Base-by-base conservation (phyloP, 2,888 invertebrate species). In the Sphaerophoria taeniata region DNA sequence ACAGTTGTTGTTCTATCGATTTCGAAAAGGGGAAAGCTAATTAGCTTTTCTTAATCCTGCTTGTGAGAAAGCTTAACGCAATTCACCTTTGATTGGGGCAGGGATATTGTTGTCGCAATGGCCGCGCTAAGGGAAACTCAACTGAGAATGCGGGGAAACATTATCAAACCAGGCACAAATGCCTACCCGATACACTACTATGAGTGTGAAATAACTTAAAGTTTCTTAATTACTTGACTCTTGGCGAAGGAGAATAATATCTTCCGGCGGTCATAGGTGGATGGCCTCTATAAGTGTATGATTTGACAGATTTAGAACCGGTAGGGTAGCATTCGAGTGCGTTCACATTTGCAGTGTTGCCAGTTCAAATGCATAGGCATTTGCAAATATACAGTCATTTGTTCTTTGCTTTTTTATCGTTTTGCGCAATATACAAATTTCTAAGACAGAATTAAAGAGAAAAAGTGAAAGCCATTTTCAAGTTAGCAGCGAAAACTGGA, bases 261-360 rank as follows among this genome's bases (percentile, higher is more conserved):
- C 43, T 60, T 74, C 58, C 75, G 80, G 75, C 84, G 80, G 84
- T 80, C 84, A 84, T 76, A 84, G 84, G 84, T 84, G 80, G 72
- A 80, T 80, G 84, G 80, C 80, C 84, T 84, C 67, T 80, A 67
- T 84, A 75, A 75, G 45, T 76, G 61, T 72, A 56, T 60, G 67
- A 80, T 72, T 70, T 65, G n/a, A 49, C 45, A 47, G 60, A 76
- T 55, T 67, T 69, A 53, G 33, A 36, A 45, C 31, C 36, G 34
- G 12, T 60, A 39, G 58, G 34, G 12, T 60, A 39, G 58, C 0
- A 51, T 61, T 61, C 61, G 33, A 49, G 16, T 61, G 71, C 56
- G 60, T 71, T 72, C 56, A 69, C 72, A 69, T 71, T 24, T 24
- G 36, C 7, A 72, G 80, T 67, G 80, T 84, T 84, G 75, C 84